phyloP scores from a whole-genome alignment of 2,888 invertebrate species.

The Meteorus cinctellus region DNA sequence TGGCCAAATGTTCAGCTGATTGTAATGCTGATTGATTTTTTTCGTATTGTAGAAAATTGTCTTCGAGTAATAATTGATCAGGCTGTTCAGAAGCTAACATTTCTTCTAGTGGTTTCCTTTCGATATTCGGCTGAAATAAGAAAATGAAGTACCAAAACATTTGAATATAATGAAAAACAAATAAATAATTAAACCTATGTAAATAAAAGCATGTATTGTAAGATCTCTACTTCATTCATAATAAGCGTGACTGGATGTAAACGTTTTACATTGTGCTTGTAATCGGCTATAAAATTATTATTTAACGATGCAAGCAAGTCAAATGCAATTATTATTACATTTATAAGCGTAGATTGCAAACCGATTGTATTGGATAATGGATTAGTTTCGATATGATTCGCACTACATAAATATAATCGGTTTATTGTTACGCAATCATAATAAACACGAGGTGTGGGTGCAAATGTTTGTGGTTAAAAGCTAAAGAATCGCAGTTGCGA shows the following conservation, averaged over 20 bases:
- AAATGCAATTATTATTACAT: slow-evolving; percentile 54
- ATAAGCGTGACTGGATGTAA: slow-evolving; percentile 47
- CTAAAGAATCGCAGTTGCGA: slow-evolving; percentile 25
- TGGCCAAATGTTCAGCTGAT: slow-evolving; percentile 54
- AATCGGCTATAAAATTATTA: slow-evolving; percentile 49
- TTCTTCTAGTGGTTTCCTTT: slow-evolving; percentile 83
- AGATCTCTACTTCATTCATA: slow-evolving; percentile 37
- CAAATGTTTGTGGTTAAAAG: slow-evolving; percentile 12
- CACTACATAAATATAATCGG: slow-evolving; percentile 58
- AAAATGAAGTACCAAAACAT: slow-evolving; percentile 26
- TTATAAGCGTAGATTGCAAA: slow-evolving; percentile 50
- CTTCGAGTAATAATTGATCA: slow-evolving; percentile 73
- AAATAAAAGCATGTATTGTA: slow-evolving; percentile 2
- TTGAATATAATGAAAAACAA: too few relatives aligned
- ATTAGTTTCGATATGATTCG: slow-evolving; percentile 59
- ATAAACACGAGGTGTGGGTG: slow-evolving; percentile 48
- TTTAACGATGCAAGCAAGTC: slow-evolving; percentile 32
- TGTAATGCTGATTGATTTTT: slow-evolving; percentile 33
- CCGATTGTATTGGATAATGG: slow-evolving; percentile 56
- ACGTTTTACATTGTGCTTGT: slow-evolving; percentile 55
- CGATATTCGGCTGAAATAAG: slow-evolving; percentile 77
- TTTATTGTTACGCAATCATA: slow-evolving; percentile 58
- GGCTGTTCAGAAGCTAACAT: slow-evolving; percentile 78
- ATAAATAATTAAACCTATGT: slow-evolving; percentile 15
- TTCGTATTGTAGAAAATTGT: slow-evolving; percentile 34